Conservation (phyloP, 37 sponge, comb jelly and placozoan genomes). For the Chondrosia reniformis region DNA sequence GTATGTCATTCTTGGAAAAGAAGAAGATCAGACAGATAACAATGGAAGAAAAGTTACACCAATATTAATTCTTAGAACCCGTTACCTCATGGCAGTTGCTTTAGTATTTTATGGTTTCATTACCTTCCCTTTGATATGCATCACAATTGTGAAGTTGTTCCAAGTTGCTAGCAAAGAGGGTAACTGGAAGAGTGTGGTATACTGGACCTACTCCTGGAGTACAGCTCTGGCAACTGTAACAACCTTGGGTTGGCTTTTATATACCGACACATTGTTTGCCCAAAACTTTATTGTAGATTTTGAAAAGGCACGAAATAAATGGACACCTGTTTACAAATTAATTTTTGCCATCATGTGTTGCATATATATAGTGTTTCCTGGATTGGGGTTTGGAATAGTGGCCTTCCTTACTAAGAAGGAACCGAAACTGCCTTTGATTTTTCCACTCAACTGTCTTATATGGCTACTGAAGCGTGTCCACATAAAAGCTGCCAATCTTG, state of each 20-base stretch:
- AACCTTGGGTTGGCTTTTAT: background rate
- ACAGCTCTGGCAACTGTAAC: background rate
- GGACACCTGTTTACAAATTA: too few species aligned
- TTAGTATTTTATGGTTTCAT: slow-evolving; percentile 10
- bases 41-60: too few species aligned
- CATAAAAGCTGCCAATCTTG: background rate
- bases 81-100: background rate
- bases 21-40: background rate
- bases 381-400: background rate
- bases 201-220: slow-evolving; percentile 17
- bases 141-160: background rate
- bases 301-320: background rate
- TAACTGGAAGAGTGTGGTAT: background rate
- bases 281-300: background rate
- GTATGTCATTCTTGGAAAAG: background rate
- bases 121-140: background rate
- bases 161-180: background rate
- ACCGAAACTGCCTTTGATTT: background rate
- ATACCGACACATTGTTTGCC: background rate
- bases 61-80: background rate
- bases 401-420: background rate
- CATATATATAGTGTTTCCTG: background rate
- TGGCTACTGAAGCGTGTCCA: background rate
- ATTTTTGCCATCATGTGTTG: background rate
- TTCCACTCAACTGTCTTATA: background rate